Evolutionary conservation across 2,888 invertebrate species (phyloP).

Genomic region (Drosophila falleni): DNA sequence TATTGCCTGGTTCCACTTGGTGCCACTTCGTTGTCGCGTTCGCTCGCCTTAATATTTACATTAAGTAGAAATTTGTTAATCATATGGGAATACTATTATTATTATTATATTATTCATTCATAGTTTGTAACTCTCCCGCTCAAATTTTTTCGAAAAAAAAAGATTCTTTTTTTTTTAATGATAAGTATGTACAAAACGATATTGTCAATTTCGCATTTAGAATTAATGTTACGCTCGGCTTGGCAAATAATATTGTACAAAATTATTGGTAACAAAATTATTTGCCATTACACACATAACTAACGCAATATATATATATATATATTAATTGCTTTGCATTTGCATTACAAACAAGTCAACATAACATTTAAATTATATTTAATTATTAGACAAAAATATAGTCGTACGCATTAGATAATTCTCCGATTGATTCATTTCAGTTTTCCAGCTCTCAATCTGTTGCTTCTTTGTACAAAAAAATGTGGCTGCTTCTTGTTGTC

Average conservation of each 20-base stretch:
- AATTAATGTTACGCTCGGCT: slow-evolving; percentile 37
- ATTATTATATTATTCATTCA: slow-evolving; percentile 17
- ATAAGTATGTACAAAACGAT: slow-evolving; percentile 60
- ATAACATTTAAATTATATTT: slow-evolving; percentile 72
- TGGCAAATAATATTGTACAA: slow-evolving; percentile 13
- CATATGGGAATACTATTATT: slow-evolving; percentile 24
- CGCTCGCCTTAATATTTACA: slow-evolving; percentile 80
- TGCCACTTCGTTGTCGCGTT: slow-evolving; percentile 38
- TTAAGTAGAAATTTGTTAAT: slow-evolving; percentile 81
- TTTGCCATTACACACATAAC: slow-evolving; percentile 15
- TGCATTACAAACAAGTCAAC: slow-evolving; percentile 85
- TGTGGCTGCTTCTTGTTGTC: slow-evolving; percentile 42
- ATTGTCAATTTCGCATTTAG: slow-evolving; percentile 52
- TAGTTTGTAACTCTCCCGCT: slow-evolving; percentile 46
- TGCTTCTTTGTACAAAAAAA: slow-evolving; percentile 29
- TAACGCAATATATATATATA: slow-evolving; percentile 41
- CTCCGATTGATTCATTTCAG: background rate
- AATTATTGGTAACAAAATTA: background rate
- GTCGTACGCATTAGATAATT: slow-evolving; percentile 39
- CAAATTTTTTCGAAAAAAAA: background rate
- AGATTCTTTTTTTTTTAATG: slow-evolving; percentile 8
- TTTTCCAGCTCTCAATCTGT: slow-evolving; percentile 27
- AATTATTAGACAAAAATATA: slow-evolving; percentile 65
- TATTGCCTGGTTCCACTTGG: slow-evolving; percentile 66
- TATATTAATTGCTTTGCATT: slow-evolving; percentile 56